Conservation (phyloP, 2,113 vertebrate genomes). For the Cyprinodon brontotheroides region DNA sequence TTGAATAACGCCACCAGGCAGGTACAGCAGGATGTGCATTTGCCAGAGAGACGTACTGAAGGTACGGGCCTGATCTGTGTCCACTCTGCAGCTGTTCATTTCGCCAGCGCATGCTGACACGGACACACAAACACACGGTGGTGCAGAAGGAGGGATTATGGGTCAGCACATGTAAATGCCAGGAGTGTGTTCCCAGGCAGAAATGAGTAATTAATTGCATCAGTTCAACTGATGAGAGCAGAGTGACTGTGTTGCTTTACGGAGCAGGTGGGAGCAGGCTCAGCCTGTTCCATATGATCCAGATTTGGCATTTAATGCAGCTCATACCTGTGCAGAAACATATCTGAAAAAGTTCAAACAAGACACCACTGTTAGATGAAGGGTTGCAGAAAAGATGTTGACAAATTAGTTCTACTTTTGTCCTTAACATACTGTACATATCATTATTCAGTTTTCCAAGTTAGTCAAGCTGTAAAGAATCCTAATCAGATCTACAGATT, state of each 20-base stretch:
- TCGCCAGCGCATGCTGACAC: slow-evolving; percentile 12
- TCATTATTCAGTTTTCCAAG: too few species aligned
- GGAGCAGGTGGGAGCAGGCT: slow-evolving; percentile 37
- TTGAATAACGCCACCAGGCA: slow-evolving; percentile 58
- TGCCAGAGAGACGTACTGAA: slow-evolving; percentile 17
- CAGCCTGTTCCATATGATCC: slow-evolving; percentile 37
- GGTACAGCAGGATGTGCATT: slow-evolving; percentile 44
- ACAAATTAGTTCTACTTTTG: not conserved
- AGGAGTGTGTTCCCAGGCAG: slow-evolving; percentile 61
- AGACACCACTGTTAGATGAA: not conserved
- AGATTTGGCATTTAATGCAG: slow-evolving; percentile 21
- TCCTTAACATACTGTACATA: not conserved
- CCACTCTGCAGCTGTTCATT: slow-evolving; percentile 42
- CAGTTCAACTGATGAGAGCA: slow-evolving; percentile 74
- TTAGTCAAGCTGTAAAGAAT: too few species aligned
- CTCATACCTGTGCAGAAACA: not conserved
- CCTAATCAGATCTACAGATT: too few species aligned
- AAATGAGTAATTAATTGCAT: slow-evolving; percentile 72
- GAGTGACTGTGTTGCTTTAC: slow-evolving; percentile 60
- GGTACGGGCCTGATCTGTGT: slow-evolving; percentile 23
- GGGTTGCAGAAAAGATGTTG: not conserved
- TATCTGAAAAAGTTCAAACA: not conserved
- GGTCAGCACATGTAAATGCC: slow-evolving; percentile 72
- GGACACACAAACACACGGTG: slow-evolving; percentile 18
- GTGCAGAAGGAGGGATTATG: slow-evolving; percentile 39